Evolutionary conservation across 1,140 invertebrate genomes (phyloP), one percentile per base, ranked within the genome.

Genomic region (Ericerus pela): DNA sequence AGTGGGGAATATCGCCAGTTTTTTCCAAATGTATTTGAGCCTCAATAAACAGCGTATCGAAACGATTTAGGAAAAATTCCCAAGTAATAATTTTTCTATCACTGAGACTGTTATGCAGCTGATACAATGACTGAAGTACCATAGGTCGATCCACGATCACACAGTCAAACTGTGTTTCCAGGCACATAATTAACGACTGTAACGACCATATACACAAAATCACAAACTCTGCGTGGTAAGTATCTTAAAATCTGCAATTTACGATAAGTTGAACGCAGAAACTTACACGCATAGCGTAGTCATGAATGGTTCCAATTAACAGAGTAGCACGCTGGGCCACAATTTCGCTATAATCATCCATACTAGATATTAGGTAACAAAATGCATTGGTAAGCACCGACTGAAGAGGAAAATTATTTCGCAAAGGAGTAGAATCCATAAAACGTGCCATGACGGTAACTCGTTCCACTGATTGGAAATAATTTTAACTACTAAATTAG

Each of bases 11-110:
- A 63, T 91, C 90, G 10, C 82, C 79, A 24, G 76, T 76, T 68
- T 86, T 88, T 65, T 93, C 87, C 58, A 89, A 73, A 65, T 79
- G 83, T 27, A 96, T 83, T 72, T 97, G 93, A 1, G 91, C 88
- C 71, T 99, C 96, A 11, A 99, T 70, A 63, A 94, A 95, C 1
- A 99, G 72, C 0, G 89, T 84, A 67, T 99, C 96, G 69, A 99
- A 98, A 47, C 95, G 79, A 69, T 93, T 93, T 3, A 97, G 75
- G 68, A 99, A 99, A 73, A 99, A 99, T 57, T 98, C 92, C 95
- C 96, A 99, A 1, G 82, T 82, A 6, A 99, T 75, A 58, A 98
- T 88, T 60, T 82, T 80, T 33, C 92, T 75, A 66, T 96, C 89
- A 58, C 84, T 86, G 2, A 99, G 75, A 5, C 88, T 85, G 66